phyloP scores from a whole-genome alignment of 2,113 vertebrate species.

The Narcine bancroftii region DNA sequence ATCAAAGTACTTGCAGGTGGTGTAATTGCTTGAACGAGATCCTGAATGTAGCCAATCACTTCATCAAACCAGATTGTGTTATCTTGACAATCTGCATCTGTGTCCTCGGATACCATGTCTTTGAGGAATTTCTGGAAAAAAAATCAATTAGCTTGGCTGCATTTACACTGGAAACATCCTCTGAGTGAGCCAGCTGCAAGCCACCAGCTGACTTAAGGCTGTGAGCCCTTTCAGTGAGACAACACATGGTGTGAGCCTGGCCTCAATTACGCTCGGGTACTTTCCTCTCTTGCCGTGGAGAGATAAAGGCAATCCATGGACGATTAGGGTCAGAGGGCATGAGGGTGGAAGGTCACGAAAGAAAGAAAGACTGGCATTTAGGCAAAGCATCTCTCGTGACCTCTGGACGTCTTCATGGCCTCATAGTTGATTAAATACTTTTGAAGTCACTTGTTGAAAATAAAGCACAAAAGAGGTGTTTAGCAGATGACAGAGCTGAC shows the following conservation, averaged over 20 bases:
- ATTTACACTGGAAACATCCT: neutral
- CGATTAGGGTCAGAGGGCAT: neutral
- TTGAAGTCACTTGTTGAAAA: neutral
- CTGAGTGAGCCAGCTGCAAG: neutral
- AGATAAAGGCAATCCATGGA: neutral
- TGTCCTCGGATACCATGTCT: neutral
- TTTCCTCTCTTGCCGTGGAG: neutral
- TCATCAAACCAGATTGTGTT: neutral
- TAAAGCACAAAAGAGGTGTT: neutral
- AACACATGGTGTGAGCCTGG: neutral
- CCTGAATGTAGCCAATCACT: neutral
- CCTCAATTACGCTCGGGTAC: neutral
- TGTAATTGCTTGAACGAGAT: neutral
- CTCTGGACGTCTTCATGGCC: neutral
- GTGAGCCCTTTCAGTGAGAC: neutral
- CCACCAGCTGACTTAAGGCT: neutral
- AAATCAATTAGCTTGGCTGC: neutral
- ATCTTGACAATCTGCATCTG: neutral
- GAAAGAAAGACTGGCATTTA: neutral
- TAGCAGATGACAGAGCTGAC: neutral
- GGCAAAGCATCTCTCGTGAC: neutral
- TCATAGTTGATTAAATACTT: neutral
- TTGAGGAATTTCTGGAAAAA: neutral
- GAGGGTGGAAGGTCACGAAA: neutral
- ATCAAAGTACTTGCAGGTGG: neutral